phyloP scores from a whole-genome alignment of 2,888 invertebrate species.

The Drosophila birchii region DNA sequence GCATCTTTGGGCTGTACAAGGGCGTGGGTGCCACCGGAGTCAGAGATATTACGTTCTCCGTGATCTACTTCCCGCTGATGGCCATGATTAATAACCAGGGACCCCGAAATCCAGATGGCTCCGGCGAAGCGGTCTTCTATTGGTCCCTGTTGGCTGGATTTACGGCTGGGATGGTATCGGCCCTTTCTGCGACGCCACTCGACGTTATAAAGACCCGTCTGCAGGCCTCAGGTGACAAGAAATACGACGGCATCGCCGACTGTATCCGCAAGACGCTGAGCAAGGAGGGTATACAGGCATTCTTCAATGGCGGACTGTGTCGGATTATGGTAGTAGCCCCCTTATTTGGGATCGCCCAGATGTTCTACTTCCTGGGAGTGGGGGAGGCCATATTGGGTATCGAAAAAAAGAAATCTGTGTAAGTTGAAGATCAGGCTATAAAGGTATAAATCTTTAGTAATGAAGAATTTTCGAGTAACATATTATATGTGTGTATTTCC shows the following conservation, averaged over 20 bases:
- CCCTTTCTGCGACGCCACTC: conserved; percentile 94
- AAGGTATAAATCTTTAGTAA: neutral
- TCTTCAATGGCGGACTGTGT: conserved; percentile 98
- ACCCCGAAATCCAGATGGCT: conserved; percentile 88
- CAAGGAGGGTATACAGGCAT: conserved; percentile 95
- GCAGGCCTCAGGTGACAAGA: conserved; percentile 93
- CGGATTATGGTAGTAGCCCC: conserved; percentile 99
- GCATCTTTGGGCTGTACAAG: conserved; percentile 95
- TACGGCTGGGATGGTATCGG: conserved; percentile 92
- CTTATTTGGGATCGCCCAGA: conserved; percentile 98
- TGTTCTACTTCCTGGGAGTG: conserved; percentile 97
- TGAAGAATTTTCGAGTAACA: neutral
- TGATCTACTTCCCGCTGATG: conserved; percentile 98
- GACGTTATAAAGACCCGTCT: conserved; percentile 99
- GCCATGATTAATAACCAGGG: conserved; percentile 95
- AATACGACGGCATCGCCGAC: conserved; percentile 93
- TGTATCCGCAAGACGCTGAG: conserved; percentile 92
- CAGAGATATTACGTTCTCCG: conserved; percentile 96
- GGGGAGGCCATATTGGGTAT: conserved; percentile 89
- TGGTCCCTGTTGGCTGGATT: conserved; percentile 97
- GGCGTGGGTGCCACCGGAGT: conserved; percentile 95
- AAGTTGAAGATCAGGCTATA: neutral
- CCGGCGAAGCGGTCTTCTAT: conserved; percentile 92
- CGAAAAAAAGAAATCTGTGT: conserved; percentile 44
- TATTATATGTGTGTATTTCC: conserved; percentile 11